Evolutionary conservation across 2,888 invertebrate species (phyloP).

Genomic region (Bellardia bayeri): DNA sequence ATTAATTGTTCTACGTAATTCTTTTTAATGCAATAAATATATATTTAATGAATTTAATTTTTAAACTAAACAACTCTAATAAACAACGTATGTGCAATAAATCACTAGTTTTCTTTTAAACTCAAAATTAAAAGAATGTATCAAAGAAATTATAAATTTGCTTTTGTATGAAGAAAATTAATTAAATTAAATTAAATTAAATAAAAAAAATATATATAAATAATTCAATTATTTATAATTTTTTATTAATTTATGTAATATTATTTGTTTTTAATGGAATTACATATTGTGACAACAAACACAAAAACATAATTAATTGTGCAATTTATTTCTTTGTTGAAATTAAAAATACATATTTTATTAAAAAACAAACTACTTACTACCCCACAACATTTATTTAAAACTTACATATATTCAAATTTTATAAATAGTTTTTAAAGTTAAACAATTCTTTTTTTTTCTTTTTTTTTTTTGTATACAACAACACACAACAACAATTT

Average conservation of each 20-base stretch:
- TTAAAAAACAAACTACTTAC: not conserved
- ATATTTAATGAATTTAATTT: slow-evolving; percentile 49
- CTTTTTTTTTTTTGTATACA: not conserved
- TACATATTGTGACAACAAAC: slow-evolving; percentile 47
- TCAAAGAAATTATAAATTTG: slow-evolving; percentile 64
- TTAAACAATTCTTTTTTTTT: not conserved
- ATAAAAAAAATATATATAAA: not conserved
- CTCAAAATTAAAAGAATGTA: slow-evolving; percentile 59
- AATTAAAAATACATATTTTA: slow-evolving; percentile 7
- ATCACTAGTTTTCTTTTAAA: slow-evolving; percentile 83
- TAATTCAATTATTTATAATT: slow-evolving; percentile 44
- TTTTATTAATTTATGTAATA: slow-evolving; percentile 40
- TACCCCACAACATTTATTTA: not conserved
- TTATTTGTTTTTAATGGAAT: slow-evolving; percentile 50
- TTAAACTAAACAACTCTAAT: slow-evolving; percentile 71
- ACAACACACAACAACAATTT: not conserved
- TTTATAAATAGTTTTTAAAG: slow-evolving; percentile 37
- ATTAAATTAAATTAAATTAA: slow-evolving; percentile 1
- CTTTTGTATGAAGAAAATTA: slow-evolving; percentile 19
- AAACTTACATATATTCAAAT: not conserved
- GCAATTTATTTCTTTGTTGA: slow-evolving; percentile 65
- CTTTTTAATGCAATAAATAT: not conserved
- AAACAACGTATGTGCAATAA: slow-evolving; percentile 84
- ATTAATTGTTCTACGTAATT: slow-evolving; percentile 32
- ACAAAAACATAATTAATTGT: slow-evolving; percentile 59